phyloP scores from a whole-genome alignment of 1,140 invertebrate species.

The Cheumatopsyche charites region DNA sequence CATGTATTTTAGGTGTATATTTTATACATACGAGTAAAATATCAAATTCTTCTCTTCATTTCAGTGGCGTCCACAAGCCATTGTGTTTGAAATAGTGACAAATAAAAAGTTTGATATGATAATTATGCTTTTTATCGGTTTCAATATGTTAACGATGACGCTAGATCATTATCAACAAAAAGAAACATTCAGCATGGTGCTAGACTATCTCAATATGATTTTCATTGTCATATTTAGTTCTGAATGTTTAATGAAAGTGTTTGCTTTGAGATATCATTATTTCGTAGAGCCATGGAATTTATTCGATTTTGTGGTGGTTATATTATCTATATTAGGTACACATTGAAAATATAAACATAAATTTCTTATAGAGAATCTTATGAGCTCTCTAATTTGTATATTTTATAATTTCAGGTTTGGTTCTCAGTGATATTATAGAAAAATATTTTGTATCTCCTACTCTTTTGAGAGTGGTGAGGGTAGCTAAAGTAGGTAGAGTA shows the following conservation, averaged over 20 bases:
- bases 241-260: slow-evolving; percentile 97
- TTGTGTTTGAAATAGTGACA: slow-evolving; percentile 96
- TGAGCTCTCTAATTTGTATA: too few relatives aligned
- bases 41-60: slow-evolving; percentile 55
- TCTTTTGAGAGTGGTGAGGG: slow-evolving; percentile 93
- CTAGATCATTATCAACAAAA: slow-evolving; percentile 94
- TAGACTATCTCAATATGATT: slow-evolving; percentile 93
- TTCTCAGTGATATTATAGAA: slow-evolving; percentile 94
- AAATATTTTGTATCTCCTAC: slow-evolving; percentile 98
- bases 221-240: slow-evolving; percentile 98
- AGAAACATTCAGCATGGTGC: slow-evolving; percentile 78
- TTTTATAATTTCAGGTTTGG: slow-evolving; percentile 74
- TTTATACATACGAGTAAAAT: slow-evolving; percentile 31
- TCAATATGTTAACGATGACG: slow-evolving; percentile 99
- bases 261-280: slow-evolving; percentile 96
- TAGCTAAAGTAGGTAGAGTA: slow-evolving; percentile 96
- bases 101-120: slow-evolving; percentile 99
- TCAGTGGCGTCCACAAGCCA: slow-evolving; percentile 94
- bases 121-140: slow-evolving; percentile 98
- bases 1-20: not conserved
- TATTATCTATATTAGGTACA: slow-evolving; percentile 93
- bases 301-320: slow-evolving; percentile 98
- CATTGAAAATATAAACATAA: not conserved
- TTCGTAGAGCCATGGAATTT: slow-evolving; percentile 99
- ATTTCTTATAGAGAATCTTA: not conserved